These are phyloP conservation scores for Hydrotaea cyrtoneurina DNA, from an alignment of 2,888 invertebrate species.

Conservation along the genomic window DNA sequence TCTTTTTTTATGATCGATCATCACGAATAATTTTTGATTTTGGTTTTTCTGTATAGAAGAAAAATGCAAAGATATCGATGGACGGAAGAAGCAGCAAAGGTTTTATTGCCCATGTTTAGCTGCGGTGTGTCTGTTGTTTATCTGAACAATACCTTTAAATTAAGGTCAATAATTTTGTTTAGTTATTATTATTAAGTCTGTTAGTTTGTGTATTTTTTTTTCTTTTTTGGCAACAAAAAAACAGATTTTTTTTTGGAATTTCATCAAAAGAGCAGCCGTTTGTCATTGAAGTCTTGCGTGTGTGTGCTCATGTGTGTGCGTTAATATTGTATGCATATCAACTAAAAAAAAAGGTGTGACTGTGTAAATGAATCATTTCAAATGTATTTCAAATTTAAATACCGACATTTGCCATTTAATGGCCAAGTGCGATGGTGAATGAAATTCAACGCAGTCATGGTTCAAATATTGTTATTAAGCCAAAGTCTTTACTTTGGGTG, in stretches of 20 bases:
- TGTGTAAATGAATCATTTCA: too few relatives aligned
- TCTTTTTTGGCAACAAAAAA: neutral
- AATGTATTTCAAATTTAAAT: too few relatives aligned
- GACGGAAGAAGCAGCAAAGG: neutral
- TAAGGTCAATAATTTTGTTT: constrained; percentile 26
- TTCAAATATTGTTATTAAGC: too few relatives aligned
- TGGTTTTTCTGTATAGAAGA: neutral
- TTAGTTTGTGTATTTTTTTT: too few relatives aligned
- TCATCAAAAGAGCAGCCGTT: neutral
- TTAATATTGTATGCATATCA: neutral
- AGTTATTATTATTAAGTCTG: constrained; percentile 8
- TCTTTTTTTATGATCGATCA: neutral
- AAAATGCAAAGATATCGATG: neutral
- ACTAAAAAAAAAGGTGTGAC: neutral
- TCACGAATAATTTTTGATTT: neutral
- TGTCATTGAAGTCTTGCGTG: neutral
- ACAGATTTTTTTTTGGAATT: neutral
- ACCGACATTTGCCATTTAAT: too few relatives aligned
- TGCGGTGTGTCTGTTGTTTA: neutral
- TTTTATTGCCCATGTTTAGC: neutral
- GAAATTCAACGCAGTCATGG: too few relatives aligned
- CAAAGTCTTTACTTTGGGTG: too few relatives aligned
- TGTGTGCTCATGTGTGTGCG: neutral
- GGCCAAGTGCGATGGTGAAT: too few relatives aligned
- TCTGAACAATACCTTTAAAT: constrained; percentile 15